Percentiles rank a stretch among this genome's conserved stretches.
Evolutionary conservation across 2,888 invertebrate species (phyloP).

Genomic region (Megastigmus dorsalis): DNA sequence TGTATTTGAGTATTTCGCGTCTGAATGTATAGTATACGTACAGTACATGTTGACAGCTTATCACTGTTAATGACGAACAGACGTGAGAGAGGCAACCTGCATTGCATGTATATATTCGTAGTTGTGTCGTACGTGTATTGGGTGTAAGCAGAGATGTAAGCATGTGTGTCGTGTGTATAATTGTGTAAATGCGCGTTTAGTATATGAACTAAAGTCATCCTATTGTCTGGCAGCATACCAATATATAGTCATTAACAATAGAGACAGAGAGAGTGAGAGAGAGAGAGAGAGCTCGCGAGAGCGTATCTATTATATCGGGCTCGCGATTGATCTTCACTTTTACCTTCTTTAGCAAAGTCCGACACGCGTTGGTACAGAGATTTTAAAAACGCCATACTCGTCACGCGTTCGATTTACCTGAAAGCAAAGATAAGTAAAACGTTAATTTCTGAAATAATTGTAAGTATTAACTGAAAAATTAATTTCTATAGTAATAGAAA

Average conservation of each 20-base stretch:
- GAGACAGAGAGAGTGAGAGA: conserved; percentile 23
- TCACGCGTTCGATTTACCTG: conserved; percentile 61
- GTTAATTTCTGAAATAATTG: too few relatives aligned
- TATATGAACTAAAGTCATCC: conserved; percentile 28
- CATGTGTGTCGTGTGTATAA: background rate
- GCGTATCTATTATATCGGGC: conserved; percentile 48
- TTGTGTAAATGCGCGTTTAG: background rate
- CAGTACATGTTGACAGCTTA: background rate
- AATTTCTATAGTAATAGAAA: too few relatives aligned
- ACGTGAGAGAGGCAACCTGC: background rate
- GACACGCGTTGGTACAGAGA: conserved; percentile 62
- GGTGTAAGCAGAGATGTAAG: too few relatives aligned
- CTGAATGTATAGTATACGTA: background rate
- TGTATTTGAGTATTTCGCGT: background rate
- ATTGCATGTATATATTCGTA: too few relatives aligned
- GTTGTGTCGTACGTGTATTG: too few relatives aligned
- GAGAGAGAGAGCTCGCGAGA: conserved; percentile 26
- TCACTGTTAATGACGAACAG: background rate
- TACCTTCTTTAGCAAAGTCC: conserved; percentile 62
- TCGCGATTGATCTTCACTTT: conserved; percentile 52
- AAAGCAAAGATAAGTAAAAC: conserved; percentile 43
- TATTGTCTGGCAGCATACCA: conserved; percentile 38
- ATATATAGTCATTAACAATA: conserved; percentile 32
- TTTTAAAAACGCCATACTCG: conserved; percentile 61
- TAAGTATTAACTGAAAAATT: too few relatives aligned